Evolutionary conservation across 2,888 invertebrate species (phyloP), one percentile per base, ranked within the genome.

Genomic region (Ephialtes manifestator): DNA sequence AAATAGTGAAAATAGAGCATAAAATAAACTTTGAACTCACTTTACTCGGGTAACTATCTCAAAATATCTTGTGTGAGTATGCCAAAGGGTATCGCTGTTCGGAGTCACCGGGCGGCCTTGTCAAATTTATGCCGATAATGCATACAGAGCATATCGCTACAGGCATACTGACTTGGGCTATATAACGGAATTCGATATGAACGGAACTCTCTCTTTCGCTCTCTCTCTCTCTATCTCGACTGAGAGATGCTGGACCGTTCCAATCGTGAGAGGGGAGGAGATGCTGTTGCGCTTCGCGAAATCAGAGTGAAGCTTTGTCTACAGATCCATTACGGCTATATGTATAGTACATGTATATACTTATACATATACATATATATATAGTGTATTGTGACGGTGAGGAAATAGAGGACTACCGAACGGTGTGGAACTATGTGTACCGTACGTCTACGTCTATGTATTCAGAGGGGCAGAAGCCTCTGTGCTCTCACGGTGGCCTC

Each of bases 51-150:
- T 46, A 58, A 46, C 39, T 46, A 60, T 46, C n/a, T 11, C 24
- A 18, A 48, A 74, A 60, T 31, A 46, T 74, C 58, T 46, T 46
- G 74, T 48, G 60, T 31, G 46, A 13, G 18, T 13, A 24, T 18
- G 53, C 39, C 63, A 77, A 63, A 72, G 67, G 53, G 78, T 71
- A 72, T 81, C 63, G 72, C 43, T 53, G 55, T 80, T 81, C n/a
- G 75, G 31, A 82, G 85, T 75, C 81, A 75, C 63, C 78, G 75
- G 75, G 75, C 10, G 46, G 74, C 81, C 70, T 81, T 81, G 70
- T 79, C 55, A 85, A 85, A 85, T 82, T 85, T 85, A 85, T 85
- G 85, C 78, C 85, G 81, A 82, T 85, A 85, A 85, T 85, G 78
- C 55, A 85, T 74, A 65, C 39, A 58, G 55, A 48, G 74, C 51